phyloP scores from a whole-genome alignment of 2,888 invertebrate species.

The Ctenicera cuprea region DNA sequence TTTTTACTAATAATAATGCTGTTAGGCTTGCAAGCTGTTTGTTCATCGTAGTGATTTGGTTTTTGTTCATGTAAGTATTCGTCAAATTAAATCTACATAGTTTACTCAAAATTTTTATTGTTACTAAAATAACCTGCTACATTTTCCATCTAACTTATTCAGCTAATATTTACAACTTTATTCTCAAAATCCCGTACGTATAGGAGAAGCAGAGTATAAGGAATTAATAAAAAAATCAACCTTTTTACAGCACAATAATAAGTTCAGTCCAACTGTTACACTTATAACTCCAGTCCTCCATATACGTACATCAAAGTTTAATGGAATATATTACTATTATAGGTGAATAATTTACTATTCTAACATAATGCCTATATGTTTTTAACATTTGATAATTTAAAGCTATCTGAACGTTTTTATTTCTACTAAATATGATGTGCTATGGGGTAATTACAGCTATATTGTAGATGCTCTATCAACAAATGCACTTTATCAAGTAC shows the following conservation, averaged over 20 bases:
- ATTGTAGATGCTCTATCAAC: background rate
- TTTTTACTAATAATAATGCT: too few relatives aligned
- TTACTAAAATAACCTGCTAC: background rate
- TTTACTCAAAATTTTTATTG: conserved; percentile 11
- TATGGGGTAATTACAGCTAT: background rate
- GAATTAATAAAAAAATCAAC: conserved; percentile 4
- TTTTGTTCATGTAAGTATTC: too few relatives aligned
- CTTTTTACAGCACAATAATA: conserved; percentile 13
- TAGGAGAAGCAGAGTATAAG: conserved; percentile 51
- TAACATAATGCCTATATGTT: background rate
- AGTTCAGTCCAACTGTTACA: background rate
- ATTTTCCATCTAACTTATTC: background rate
- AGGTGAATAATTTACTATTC: conserved; percentile 30
- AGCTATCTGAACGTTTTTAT: too few relatives aligned
- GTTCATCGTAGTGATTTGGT: too few relatives aligned
- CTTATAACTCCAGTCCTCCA: conserved; percentile 51
- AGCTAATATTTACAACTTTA: conserved; percentile 31
- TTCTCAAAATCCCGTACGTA: conserved; percentile 41
- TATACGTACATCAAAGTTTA: conserved; percentile 37
- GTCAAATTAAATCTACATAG: background rate
- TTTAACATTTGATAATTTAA: conserved; percentile 6
- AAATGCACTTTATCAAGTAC: background rate
- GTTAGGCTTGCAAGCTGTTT: too few relatives aligned
- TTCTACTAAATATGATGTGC: background rate
- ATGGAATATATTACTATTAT: background rate